Percentiles rank a stretch among this genome's conserved stretches.
Conservation (phyloP, 2,797 vertebrate species). For the Cossypha niveicapilla region DNA sequence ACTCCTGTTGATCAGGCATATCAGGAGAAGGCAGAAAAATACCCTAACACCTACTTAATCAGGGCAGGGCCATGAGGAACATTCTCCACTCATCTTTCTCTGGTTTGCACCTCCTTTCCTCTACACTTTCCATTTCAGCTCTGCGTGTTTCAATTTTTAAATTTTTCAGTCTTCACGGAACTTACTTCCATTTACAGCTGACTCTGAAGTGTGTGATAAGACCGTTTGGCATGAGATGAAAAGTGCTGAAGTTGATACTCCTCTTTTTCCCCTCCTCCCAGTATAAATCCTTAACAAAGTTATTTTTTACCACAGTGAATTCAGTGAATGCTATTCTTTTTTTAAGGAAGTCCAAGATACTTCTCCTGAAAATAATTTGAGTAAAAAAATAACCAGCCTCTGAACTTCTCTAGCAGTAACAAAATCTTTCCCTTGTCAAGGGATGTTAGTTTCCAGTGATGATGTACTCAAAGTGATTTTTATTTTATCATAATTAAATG, state of each 20-base stretch:
- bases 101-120: neutral
- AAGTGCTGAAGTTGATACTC: neutral
- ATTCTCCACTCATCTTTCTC: neutral
- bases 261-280: neutral
- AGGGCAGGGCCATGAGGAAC: neutral
- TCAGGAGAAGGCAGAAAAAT: neutral
- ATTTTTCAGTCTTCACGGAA: neutral
- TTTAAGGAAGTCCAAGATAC: neutral
- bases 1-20: neutral
- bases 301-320: neutral
- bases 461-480: conserved; percentile 20
- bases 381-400: conserved; percentile 3
- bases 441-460: conserved; percentile 33
- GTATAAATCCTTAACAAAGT: neutral
- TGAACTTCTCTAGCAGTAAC: conserved; percentile 20
- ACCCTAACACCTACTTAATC: neutral
- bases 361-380: conserved; percentile 34
- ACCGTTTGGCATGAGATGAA: neutral
- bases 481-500: neutral
- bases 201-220: neutral
- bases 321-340: neutral
- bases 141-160: neutral
- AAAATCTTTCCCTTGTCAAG: neutral
- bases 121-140: neutral
- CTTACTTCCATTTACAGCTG: neutral